Evolutionary conservation across 1,140 invertebrate species (phyloP).

Genomic region (Hypsibius dujardini): DNA sequence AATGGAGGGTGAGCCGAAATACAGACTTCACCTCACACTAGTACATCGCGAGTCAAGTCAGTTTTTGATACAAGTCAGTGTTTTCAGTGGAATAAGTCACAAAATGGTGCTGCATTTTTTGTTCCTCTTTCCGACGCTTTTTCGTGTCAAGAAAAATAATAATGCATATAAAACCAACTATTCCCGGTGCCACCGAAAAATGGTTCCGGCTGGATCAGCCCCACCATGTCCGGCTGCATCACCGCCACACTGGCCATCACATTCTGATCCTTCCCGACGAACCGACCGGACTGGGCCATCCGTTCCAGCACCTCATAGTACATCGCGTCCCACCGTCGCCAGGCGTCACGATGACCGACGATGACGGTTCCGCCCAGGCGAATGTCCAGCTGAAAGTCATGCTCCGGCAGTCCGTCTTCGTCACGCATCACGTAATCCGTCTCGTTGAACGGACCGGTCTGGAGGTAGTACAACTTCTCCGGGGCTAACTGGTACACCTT

Average conservation of each 20-base stretch:
- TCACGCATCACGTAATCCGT: not conserved
- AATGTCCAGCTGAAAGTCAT: not conserved
- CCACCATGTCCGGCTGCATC: not conserved
- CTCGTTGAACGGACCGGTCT: not conserved
- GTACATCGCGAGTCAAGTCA: no score
- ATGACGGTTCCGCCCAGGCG: not conserved
- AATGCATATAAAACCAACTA: no score
- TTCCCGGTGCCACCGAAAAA: constrained; percentile 1
- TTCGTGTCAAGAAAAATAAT: no score
- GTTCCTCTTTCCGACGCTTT: no score
- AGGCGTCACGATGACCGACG: not conserved
- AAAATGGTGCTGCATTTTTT: no score
- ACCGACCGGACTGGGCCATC: not conserved
- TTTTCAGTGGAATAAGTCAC: no score
- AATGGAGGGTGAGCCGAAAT: no score
- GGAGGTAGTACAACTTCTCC: not conserved
- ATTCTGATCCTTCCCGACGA: constrained; percentile 6
- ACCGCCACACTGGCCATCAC: constrained; percentile 4
- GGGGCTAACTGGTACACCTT: not conserved
- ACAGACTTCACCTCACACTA: no score
- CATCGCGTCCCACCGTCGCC: not conserved
- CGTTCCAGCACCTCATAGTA: not conserved
- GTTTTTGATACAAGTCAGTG: no score
- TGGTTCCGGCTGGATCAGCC: not conserved
- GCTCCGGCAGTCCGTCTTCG: not conserved